phyloP scores from a whole-genome alignment of 2,797 vertebrate species.

The Pelochelys cantorii region DNA sequence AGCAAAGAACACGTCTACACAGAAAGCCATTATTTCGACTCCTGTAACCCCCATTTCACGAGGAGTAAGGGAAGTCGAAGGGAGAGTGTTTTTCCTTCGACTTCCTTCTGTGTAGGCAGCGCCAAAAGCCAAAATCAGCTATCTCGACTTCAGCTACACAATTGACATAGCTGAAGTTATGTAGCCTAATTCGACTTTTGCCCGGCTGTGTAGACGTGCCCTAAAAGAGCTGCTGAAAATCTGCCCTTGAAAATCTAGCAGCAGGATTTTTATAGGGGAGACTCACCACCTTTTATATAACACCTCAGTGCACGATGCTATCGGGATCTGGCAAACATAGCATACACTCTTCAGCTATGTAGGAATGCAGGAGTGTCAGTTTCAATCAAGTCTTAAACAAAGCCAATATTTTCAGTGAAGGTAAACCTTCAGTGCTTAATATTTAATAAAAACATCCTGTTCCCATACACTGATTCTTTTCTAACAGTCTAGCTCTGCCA shows the following conservation, averaged over 20 bases:
- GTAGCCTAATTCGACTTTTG: too few species aligned
- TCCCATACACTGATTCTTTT: slow-evolving; percentile 64
- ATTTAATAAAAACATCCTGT: slow-evolving; percentile 76
- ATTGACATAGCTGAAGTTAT: too few species aligned
- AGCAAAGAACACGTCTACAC: too few species aligned
- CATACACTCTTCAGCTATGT: slow-evolving; percentile 44
- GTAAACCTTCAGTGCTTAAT: slow-evolving; percentile 70
- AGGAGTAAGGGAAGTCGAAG: too few species aligned
- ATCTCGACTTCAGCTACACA: too few species aligned
- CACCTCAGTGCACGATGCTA: slow-evolving; percentile 5
- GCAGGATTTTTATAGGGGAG: slow-evolving; percentile 21
- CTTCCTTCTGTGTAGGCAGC: too few species aligned
- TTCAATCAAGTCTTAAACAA: slow-evolving; percentile 66
- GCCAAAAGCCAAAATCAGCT: too few species aligned
- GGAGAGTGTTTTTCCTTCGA: too few species aligned
- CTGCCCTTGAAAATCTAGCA: neutral
- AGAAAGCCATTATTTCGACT: too few species aligned
- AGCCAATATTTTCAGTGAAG: slow-evolving; percentile 64
- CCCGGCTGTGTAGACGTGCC: too few species aligned
- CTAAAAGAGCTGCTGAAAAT: neutral
- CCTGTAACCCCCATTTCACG: too few species aligned
- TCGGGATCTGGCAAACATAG: slow-evolving; percentile 68
- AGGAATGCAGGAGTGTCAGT: slow-evolving; percentile 68
- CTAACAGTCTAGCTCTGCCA: slow-evolving; percentile 63
- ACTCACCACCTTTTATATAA: neutral